A percentile compares a stretch with the other conserved stretches of the same genome.
These are phyloP conservation scores for Tenodera sinensis DNA, from an alignment of 2,888 invertebrate species.

Conservation along the genomic window DNA sequence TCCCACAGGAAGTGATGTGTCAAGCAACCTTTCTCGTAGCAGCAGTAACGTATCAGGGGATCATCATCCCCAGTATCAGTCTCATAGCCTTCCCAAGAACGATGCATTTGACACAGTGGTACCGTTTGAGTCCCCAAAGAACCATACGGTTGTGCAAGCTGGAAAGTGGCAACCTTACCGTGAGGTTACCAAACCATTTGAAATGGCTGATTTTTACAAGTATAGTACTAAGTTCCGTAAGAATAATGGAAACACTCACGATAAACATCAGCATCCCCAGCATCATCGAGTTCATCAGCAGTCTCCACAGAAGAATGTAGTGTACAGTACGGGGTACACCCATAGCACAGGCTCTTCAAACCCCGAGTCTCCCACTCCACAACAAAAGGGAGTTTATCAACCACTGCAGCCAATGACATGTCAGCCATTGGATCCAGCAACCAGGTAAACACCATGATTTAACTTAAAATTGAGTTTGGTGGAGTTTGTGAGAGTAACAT, in stretches of 20 bases:
- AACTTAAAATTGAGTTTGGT: too few relatives aligned
- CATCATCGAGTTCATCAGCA: not conserved
- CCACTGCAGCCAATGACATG: slow-evolving; percentile 51
- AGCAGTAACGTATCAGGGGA: slow-evolving; percentile 26
- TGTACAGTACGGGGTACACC: not conserved
- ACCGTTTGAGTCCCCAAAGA: slow-evolving; percentile 73
- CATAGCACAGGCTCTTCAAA: not conserved
- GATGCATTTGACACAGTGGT: slow-evolving; percentile 41
- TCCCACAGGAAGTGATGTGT: slow-evolving; percentile 14
- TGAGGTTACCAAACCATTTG: slow-evolving; percentile 94
- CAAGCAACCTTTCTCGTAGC: slow-evolving; percentile 25
- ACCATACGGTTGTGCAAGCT: slow-evolving; percentile 79
- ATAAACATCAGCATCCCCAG: not conserved
- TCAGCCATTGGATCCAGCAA: slow-evolving; percentile 41
- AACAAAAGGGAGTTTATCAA: slow-evolving; percentile 48
- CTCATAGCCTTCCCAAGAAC: not conserved
- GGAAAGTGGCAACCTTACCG: slow-evolving; percentile 88
- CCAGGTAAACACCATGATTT: not conserved
- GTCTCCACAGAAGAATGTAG: not conserved
- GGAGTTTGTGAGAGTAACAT: too few relatives aligned
- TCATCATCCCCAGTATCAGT: slow-evolving; percentile 5
- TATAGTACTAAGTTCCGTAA: slow-evolving; percentile 92
- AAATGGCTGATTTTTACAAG: slow-evolving; percentile 97
- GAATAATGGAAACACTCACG: slow-evolving; percentile 38
- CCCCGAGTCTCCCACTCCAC: slow-evolving; percentile 12